phyloP scores from a whole-genome alignment of 92 coral and sea anemone genomes.

The Pocillopora grandis region DNA sequence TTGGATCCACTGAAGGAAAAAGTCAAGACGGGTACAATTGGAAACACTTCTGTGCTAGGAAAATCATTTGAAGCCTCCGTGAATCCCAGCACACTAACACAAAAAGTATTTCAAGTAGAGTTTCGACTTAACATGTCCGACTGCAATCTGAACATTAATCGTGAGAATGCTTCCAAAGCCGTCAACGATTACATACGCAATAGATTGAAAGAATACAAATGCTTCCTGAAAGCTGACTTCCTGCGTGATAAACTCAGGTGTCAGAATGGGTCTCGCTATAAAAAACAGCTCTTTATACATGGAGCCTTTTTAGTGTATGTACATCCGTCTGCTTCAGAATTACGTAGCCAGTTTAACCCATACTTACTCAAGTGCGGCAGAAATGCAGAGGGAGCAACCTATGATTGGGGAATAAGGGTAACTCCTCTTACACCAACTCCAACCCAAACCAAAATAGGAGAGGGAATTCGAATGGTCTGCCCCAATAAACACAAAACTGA shows the following conservation, averaged over 20 bases:
- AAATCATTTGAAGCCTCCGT: constrained; percentile 15
- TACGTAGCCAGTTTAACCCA: background rate
- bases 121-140: constrained; percentile 17
- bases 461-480: background rate
- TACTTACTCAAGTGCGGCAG: background rate
- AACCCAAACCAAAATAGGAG: background rate
- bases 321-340: constrained; percentile 12
- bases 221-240: background rate
- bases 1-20: constrained; percentile 29
- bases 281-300: constrained; percentile 3
- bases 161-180: background rate
- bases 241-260: background rate
- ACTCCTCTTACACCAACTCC: constrained; percentile 32
- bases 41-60: background rate
- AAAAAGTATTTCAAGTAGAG: constrained; percentile 20
- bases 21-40: constrained; percentile 29
- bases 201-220: background rate
- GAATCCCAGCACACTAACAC: constrained; percentile 29
- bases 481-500: background rate
- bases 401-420: constrained; percentile 26
- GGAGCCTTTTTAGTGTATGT: constrained; percentile 24
- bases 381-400: background rate
- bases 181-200: background rate
- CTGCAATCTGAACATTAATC: background rate
- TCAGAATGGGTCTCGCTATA: background rate